Percentiles rank a stretch among this genome's conserved stretches.
Conservation (phyloP, 1,140 invertebrate species). For the Hermetia illucens region DNA sequence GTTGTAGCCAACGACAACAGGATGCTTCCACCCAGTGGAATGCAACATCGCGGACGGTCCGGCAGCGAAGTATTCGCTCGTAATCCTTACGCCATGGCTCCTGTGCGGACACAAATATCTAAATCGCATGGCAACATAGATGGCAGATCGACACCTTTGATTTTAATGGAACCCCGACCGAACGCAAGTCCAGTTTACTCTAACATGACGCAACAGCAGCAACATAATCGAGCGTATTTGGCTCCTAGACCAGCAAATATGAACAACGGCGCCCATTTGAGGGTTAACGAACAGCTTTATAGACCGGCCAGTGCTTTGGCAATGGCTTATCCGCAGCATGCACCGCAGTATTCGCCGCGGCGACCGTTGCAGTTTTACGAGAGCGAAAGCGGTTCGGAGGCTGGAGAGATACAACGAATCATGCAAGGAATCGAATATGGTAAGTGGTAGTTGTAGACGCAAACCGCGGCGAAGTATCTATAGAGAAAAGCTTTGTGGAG, state of each 20-base stretch:
- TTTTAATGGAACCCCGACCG: slow-evolving; percentile 15
- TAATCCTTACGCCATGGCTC: slow-evolving; percentile 6
- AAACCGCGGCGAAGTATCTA: too few relatives aligned
- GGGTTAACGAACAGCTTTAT: too few relatives aligned
- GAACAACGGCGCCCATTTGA: too few relatives aligned
- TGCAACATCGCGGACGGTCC: not conserved
- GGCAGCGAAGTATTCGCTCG: slow-evolving; percentile 12
- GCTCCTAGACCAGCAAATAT: too few relatives aligned
- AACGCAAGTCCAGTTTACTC: slow-evolving; percentile 23
- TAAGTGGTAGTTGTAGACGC: too few relatives aligned
- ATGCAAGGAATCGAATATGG: too few relatives aligned
- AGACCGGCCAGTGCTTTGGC: too few relatives aligned
- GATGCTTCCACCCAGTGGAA: slow-evolving; percentile 10
- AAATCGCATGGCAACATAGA: slow-evolving; percentile 11
- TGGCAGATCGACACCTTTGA: slow-evolving; percentile 22
- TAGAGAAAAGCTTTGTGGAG: too few relatives aligned
- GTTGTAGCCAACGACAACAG: slow-evolving; percentile 22
- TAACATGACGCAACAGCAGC: slow-evolving; percentile 13
- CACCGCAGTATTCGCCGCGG: too few relatives aligned
- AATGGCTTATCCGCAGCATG: slow-evolving; percentile 8
- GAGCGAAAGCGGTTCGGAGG: slow-evolving; percentile 48
- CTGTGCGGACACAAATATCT: slow-evolving; percentile 5
- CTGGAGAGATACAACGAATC: slow-evolving; percentile 45
- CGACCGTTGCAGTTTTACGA: slow-evolving; percentile 30
- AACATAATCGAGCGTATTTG: slow-evolving; percentile 9